Percentiles rank a stretch among this genome's conserved stretches.
These are phyloP conservation scores for Anoncus sp. DNA, from an alignment of 2,888 invertebrate genomes.

Conservation along the genomic window DNA sequence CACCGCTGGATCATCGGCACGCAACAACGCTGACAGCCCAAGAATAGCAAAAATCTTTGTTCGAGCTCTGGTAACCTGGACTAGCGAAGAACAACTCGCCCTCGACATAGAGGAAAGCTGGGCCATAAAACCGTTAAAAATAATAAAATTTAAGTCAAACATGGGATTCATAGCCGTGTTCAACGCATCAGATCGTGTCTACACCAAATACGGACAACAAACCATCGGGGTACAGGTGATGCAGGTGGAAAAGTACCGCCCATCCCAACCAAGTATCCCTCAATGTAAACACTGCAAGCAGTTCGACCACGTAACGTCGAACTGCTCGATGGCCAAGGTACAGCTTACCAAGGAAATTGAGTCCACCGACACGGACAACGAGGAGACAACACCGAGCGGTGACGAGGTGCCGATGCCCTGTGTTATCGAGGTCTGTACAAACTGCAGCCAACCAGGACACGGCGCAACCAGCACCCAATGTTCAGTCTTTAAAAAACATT, in stretches of 20 bases:
- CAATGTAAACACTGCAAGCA: constrained; percentile 4
- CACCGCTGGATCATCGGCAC: constrained; percentile 6
- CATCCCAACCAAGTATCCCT: constrained; percentile 9
- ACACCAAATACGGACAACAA: constrained; percentile 5
- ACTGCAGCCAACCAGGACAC: too few relatives aligned
- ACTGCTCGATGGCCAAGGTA: constrained; percentile 5
- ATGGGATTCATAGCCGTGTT: constrained; percentile 1
- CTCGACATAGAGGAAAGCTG: not conserved
- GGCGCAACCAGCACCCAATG: too few relatives aligned
- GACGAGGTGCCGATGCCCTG: too few relatives aligned
- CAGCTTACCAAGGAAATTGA: constrained; percentile 9
- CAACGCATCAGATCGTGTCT: constrained; percentile 5
- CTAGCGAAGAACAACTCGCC: not conserved
- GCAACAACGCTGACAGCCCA: constrained; percentile 5
- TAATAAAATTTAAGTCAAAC: not conserved
- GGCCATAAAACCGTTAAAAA: not conserved
- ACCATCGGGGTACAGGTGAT: constrained; percentile 6
- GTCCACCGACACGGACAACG: constrained; percentile 1
- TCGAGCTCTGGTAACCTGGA: not conserved
- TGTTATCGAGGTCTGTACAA: too few relatives aligned
- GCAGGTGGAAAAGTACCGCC: constrained; percentile 4
- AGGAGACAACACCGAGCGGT: not conserved
- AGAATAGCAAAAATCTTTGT: constrained; percentile 3
- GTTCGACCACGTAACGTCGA: constrained; percentile 9
- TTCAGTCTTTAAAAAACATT: too few relatives aligned